Percentiles rank a stretch among this genome's conserved stretches.
Conservation (phyloP, 2,888 invertebrate species). For the Geophilus truncorum region DNA sequence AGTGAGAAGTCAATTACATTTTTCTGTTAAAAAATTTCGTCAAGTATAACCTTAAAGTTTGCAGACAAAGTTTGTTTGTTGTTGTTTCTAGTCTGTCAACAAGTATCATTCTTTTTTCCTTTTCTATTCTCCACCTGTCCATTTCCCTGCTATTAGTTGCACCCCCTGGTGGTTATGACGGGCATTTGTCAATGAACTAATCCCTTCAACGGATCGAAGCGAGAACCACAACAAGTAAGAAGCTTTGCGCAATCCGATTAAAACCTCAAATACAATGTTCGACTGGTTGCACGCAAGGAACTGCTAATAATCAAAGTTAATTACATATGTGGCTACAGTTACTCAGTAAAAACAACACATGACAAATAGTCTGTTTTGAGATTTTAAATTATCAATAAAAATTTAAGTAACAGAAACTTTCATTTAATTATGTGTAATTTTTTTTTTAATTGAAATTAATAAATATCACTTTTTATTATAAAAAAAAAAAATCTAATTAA, state of each 20-base stretch:
- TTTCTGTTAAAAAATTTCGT: background rate
- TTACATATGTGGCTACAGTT: too few relatives aligned
- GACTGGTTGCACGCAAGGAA: background rate
- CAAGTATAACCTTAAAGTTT: background rate
- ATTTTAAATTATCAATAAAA: too few relatives aligned
- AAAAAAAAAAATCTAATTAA: too few relatives aligned
- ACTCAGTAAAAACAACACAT: too few relatives aligned
- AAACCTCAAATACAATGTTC: background rate
- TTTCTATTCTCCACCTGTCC: background rate
- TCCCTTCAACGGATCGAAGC: background rate
- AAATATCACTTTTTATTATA: too few relatives aligned
- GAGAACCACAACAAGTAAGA: conserved; percentile 1
- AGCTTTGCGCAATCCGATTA: background rate
- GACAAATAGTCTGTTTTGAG: too few relatives aligned
- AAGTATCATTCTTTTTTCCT: background rate
- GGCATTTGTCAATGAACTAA: conserved; percentile 12
- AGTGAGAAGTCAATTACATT: background rate
- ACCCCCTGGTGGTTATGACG: conserved; percentile 27
- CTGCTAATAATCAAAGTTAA: background rate
- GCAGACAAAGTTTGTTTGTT: background rate
- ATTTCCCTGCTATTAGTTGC: too few relatives aligned
- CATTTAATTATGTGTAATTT: too few relatives aligned
- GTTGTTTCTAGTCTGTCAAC: background rate
- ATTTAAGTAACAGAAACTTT: too few relatives aligned
- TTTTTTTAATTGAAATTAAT: too few relatives aligned